These are phyloP conservation scores for Campodea augens DNA, from an alignment of 1,140 invertebrate species.

Conservation along the genomic window DNA sequence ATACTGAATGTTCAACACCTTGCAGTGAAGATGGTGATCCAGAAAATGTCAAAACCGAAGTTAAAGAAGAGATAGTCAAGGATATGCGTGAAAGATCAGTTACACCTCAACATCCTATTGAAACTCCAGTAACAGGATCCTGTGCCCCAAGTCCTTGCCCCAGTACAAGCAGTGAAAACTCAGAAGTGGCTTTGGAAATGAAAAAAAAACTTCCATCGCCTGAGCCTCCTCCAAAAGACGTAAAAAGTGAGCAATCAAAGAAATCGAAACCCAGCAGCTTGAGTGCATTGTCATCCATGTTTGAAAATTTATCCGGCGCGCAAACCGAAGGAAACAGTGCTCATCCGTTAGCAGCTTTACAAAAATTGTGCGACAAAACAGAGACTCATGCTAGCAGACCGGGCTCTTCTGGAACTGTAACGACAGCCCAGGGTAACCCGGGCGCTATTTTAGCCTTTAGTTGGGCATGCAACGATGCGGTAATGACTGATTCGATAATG, in stretches of 20 bases:
- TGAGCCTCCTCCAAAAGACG: not conserved
- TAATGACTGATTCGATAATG: conserved; percentile 72
- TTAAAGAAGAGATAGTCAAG: too few relatives aligned
- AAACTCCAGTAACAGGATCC: too few relatives aligned
- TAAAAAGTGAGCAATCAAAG: conserved; percentile 39
- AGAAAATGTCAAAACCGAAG: too few relatives aligned
- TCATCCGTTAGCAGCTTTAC: conserved; percentile 76
- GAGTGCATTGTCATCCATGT: conserved; percentile 74
- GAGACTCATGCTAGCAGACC: conserved; percentile 37
- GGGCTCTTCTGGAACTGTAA: conserved; percentile 10
- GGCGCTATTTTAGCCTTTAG: conserved; percentile 75
- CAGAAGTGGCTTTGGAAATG: conserved; percentile 28
- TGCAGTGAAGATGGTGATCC: too few relatives aligned
- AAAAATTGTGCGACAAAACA: conserved; percentile 87
- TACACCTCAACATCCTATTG: too few relatives aligned
- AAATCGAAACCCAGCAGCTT: conserved; percentile 36
- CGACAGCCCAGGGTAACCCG: conserved; percentile 26
- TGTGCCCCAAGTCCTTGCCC: conserved; percentile 32
- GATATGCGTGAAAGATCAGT: too few relatives aligned
- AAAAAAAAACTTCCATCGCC: conserved; percentile 1
- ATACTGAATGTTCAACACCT: too few relatives aligned
- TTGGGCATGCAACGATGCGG: conserved; percentile 82
- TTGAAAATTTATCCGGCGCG: conserved; percentile 51
- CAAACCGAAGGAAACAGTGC: conserved; percentile 39
- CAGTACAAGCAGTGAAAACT: conserved; percentile 52